phyloP scores from a whole-genome alignment of 2,888 invertebrate species.

The Thereva nobilitata region DNA sequence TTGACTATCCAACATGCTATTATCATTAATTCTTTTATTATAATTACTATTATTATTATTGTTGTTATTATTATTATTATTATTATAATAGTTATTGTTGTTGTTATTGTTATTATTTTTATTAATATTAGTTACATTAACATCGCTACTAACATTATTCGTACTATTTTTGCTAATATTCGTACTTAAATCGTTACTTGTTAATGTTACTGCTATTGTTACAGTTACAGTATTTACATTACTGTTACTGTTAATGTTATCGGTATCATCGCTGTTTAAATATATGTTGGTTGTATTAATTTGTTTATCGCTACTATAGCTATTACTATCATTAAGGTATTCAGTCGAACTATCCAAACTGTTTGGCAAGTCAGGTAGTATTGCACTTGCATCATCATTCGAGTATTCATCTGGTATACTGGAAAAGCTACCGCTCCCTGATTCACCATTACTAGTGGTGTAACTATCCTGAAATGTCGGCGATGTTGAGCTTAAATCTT shows the following conservation, averaged over 20 bases:
- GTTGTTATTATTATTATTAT: background rate
- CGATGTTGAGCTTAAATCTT: too few species aligned
- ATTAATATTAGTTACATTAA: background rate
- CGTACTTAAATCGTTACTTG: too few species aligned
- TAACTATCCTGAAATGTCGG: too few species aligned
- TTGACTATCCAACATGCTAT: conserved; percentile 6
- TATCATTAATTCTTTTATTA: conserved; percentile 7
- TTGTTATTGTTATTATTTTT: conserved; percentile 13
- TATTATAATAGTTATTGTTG: background rate
- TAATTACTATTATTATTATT: background rate
- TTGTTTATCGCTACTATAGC: conserved; percentile 44
- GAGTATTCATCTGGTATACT: conserved; percentile 44
- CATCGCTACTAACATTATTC: background rate
- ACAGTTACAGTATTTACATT: conserved; percentile 18
- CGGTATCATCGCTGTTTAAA: conserved; percentile 10
- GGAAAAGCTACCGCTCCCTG: conserved; percentile 4
- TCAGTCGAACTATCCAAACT: conserved; percentile 47
- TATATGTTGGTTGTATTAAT: conserved; percentile 40
- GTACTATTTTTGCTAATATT: too few species aligned
- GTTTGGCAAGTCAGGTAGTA: conserved; percentile 45
- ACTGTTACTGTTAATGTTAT: conserved; percentile 19
- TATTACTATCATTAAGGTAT: conserved; percentile 46
- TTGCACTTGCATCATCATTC: conserved; percentile 46
- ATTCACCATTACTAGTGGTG: conserved; percentile 31
- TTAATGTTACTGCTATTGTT: conserved; percentile 1